Evolutionary conservation across 2,797 vertebrate genomes (phyloP), one percentile per base, ranked within the genome.

Genomic region (Chelidonichthys spinosus): DNA sequence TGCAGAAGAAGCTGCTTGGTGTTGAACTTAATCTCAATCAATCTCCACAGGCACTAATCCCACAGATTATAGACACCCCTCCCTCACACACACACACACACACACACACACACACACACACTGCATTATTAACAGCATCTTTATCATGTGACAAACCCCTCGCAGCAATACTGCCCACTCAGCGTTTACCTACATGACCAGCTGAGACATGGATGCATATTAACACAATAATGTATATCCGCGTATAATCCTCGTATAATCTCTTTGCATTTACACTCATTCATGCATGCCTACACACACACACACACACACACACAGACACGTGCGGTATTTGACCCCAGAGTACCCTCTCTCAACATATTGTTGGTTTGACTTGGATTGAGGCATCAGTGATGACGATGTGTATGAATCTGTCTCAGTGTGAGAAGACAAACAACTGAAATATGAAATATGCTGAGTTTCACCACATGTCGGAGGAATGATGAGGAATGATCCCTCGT

Each of bases 371-470:
- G 46, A 25, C 14, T 55, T 36, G 13, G 40, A 42, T 15, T 58
- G 44, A 49, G 3, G 14, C n/a, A 44, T 11, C 33, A 73, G 35
- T 25, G 25, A 25, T 25, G 25, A 25, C 25, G 25, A 25, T 25
- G 25, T 1, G 1, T 56, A 55, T 82, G 83, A 89, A 90, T 84
- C 79, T 55, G 60, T 47, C 10, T 81, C 56, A 40, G 74, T 81
- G 79, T 82, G 71, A 37, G 44, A 67, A 84, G 0, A 80, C 73
- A 84, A 83, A 83, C 84, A 76, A 69, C 1, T 75, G 54, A 82
- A 79, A 87, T 81, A 84, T 87, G 87, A 82, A 79, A 87, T 81
- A 84, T 87, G 87, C 85, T 91, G 87, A 89, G 72, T 85, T 82
- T 81, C 72, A 73, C 47, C 68, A 66, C 76, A 75, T 76, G 76